Conservation (phyloP, 2,113 vertebrate species). For the Tychaedon coryphoeus region DNA sequence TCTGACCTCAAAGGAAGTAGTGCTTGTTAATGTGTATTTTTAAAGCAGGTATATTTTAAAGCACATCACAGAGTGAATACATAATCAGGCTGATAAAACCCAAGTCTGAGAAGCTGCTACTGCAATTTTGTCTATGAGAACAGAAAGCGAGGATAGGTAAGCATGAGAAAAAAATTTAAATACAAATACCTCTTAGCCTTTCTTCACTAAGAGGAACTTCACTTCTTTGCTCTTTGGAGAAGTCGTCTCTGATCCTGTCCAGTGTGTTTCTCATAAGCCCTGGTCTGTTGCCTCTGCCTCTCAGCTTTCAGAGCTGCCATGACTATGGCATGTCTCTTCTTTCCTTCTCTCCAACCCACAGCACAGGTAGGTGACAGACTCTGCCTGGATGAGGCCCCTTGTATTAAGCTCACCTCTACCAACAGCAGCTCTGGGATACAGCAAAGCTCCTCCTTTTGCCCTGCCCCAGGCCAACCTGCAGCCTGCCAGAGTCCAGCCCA, state of each 20-base stretch:
- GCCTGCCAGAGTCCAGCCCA: neutral
- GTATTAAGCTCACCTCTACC: rapidly evolving
- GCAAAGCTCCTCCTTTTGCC: slow-evolving; percentile 37
- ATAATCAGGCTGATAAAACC: neutral
- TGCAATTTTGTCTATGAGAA: neutral
- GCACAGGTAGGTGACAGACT: neutral
- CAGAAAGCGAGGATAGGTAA: neutral
- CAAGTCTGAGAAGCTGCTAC: neutral
- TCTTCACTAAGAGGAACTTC: neutral
- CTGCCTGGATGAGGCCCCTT: rapidly evolving
- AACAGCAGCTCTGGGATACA: neutral
- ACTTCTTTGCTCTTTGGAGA: neutral
- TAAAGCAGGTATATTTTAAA: neutral
- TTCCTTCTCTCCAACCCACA: neutral
- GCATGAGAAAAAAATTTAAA: neutral
- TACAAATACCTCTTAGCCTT: slow-evolving; percentile 19
- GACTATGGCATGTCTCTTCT: neutral
- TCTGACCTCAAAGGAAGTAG: neutral
- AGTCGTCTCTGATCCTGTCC: neutral
- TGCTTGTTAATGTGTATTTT: neutral
- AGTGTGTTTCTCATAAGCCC: neutral
- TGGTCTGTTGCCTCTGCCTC: neutral
- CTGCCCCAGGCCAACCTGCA: neutral
- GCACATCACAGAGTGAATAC: neutral
- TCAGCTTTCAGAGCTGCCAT: neutral